phyloP scores from a whole-genome alignment of 2,888 invertebrate genomes.

The Elgonia sp. region DNA sequence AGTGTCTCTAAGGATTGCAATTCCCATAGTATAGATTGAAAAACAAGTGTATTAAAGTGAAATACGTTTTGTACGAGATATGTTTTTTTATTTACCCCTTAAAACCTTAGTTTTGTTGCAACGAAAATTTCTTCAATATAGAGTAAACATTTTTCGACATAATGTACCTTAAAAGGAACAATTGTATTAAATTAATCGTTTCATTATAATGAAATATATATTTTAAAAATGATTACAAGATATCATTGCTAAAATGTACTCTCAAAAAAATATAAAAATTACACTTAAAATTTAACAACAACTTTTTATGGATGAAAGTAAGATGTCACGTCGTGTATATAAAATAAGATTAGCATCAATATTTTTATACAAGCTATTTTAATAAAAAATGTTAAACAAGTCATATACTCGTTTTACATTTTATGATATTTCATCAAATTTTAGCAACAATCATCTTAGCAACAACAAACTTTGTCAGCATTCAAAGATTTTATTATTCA shows the following conservation, averaged over 20 bases:
- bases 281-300: background rate
- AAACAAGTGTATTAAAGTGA: conserved; percentile 48
- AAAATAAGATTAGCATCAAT: conserved; percentile 31
- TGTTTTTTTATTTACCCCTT: background rate
- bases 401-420: background rate
- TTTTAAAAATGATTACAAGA: background rate
- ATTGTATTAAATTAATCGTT: too few species aligned
- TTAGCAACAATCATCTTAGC: conserved; percentile 4
- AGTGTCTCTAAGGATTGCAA: conserved; percentile 46
- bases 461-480: too few species aligned
- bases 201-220: too few species aligned
- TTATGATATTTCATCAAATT: conserved; percentile 11
- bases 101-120: background rate
- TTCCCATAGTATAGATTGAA: conserved; percentile 47
- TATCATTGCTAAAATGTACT: background rate
- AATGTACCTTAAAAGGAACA: too few species aligned
- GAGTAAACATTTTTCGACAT: too few species aligned
- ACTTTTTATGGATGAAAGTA: background rate
- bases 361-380: conserved; percentile 28
- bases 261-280: background rate
- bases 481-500: too few species aligned
- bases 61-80: conserved; percentile 20
- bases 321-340: background rate
- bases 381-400: conserved; percentile 7
- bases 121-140: background rate